Evolutionary conservation across 2,113 vertebrate species (phyloP).

Genomic region (Hyperoodon ampullatus): DNA sequence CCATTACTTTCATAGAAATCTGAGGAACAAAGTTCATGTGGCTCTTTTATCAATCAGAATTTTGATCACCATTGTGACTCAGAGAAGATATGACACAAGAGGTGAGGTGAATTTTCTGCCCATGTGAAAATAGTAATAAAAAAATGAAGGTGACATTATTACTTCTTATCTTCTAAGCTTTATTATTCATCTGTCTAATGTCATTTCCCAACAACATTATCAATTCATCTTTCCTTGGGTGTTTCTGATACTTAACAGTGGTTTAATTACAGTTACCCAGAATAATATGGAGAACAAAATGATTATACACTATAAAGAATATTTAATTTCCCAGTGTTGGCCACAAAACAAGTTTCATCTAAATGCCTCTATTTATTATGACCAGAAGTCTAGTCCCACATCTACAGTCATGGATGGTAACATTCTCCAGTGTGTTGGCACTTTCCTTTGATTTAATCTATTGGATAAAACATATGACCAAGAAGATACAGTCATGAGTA

Average conservation of each 20-base stretch:
- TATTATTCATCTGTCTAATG: conserved; percentile 79
- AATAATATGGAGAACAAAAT: conserved; percentile 51
- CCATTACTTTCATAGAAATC: conserved; percentile 67
- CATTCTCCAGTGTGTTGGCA: neutral
- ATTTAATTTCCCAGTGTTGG: conserved; percentile 64
- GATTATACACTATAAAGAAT: conserved; percentile 48
- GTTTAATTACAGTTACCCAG: conserved; percentile 79
- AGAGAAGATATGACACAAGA: conserved; percentile 68
- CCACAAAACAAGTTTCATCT: conserved; percentile 53
- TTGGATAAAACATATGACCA: conserved; percentile 1
- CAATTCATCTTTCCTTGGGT: conserved; percentile 43
- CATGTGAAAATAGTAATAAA: conserved; percentile 56
- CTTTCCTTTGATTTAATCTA: neutral
- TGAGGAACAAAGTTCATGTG: conserved; percentile 56
- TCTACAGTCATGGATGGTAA: neutral
- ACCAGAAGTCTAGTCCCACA: neutral
- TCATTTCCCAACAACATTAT: conserved; percentile 68
- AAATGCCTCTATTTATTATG: conserved; percentile 52
- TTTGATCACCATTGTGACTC: conserved; percentile 58
- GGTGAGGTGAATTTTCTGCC: conserved; percentile 68
- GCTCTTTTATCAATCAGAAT: conserved; percentile 36
- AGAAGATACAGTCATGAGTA: neutral
- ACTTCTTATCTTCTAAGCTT: conserved; percentile 78
- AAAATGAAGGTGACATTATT: conserved; percentile 75
- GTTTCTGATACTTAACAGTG: conserved; percentile 69